Conservation (phyloP, 2,113 vertebrate genomes). For the Ceyx cyanopectus region DNA sequence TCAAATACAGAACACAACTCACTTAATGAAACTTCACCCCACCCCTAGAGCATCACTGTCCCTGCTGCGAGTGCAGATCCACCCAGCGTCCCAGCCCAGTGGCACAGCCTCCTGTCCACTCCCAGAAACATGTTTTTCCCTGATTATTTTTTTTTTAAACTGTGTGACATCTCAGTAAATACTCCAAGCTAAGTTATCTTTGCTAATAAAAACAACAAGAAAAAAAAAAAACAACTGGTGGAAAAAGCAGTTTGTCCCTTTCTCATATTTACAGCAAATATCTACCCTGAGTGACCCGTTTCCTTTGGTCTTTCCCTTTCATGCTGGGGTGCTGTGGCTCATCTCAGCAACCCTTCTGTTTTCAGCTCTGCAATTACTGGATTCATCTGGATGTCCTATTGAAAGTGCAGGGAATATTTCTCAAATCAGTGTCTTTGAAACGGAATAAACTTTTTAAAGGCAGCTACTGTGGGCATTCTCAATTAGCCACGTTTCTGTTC, state of each 20-base stretch:
- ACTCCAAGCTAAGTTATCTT: not conserved
- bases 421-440: not conserved
- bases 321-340: not conserved
- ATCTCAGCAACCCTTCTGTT: not conserved
- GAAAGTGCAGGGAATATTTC: not conserved
- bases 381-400: not conserved
- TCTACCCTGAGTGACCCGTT: not conserved
- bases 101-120: not conserved
- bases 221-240: not conserved
- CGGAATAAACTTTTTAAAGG: not conserved
- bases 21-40: slow-evolving; percentile 15
- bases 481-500: not conserved
- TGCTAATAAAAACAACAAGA: not conserved
- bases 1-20: slow-evolving; percentile 10
- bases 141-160: not conserved
- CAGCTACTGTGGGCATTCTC: not conserved
- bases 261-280: not conserved
- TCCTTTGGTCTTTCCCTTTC: not conserved
- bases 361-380: not conserved
- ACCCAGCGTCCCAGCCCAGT: not conserved
- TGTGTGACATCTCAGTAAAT: not conserved
- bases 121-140: not conserved
- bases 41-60: not conserved
- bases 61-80: not conserved
- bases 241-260: not conserved